Conservation (phyloP, 2,113 vertebrate genomes). For the Acinonyx jubatus region DNA sequence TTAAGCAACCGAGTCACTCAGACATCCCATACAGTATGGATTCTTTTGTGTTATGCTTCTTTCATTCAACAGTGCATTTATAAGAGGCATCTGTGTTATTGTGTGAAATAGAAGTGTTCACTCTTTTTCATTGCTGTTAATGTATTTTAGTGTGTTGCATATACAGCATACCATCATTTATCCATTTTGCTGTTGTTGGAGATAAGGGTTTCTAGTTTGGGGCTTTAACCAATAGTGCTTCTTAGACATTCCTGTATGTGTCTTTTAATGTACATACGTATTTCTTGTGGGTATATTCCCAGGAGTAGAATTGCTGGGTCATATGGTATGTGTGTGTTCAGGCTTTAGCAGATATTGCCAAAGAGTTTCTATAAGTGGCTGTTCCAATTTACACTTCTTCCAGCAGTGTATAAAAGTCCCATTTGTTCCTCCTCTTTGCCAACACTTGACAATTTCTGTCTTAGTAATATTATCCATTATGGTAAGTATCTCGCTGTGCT, state of each 20-base stretch:
- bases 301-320: conserved; percentile 16
- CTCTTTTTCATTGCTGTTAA: not conserved
- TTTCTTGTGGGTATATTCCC: conserved; percentile 8
- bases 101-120: not conserved
- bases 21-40: not conserved
- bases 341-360: conserved; percentile 1
- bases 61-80: not conserved
- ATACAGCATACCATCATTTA: not conserved
- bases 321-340: not conserved
- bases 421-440: not conserved
- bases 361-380: conserved; percentile 53
- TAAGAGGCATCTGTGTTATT: not conserved
- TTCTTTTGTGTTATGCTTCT: not conserved
- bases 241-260: not conserved
- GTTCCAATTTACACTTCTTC: conserved; percentile 1
- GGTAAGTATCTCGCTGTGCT: not conserved
- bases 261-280: not conserved
- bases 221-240: not conserved
- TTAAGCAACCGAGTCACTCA: too few relatives aligned
- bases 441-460: conserved; percentile 14
- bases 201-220: not conserved
- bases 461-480: not conserved
- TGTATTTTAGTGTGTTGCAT: not conserved
- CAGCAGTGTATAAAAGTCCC: not conserved
- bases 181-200: not conserved